Conservation (phyloP, 2,888 invertebrate genomes). For the Drosophila colorata region DNA sequence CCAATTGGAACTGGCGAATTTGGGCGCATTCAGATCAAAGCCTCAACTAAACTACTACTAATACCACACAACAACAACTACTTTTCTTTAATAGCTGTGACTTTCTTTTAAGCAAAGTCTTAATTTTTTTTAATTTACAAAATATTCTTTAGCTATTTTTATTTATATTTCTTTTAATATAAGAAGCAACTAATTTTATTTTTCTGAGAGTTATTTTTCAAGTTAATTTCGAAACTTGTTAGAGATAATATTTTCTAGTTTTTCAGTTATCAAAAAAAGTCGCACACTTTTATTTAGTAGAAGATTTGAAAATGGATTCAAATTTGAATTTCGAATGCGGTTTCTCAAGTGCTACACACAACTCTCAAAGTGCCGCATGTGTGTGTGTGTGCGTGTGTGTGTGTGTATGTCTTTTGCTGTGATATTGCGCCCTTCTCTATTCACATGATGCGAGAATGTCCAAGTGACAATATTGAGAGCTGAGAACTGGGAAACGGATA, state of each 20-base stretch:
- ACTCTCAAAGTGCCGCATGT: background rate
- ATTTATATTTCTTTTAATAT: no score
- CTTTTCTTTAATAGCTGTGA: no score
- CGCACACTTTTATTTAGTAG: background rate
- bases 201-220: no score
- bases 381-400: background rate
- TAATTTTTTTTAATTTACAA: no score
- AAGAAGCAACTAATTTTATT: no score
- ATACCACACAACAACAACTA: no score
- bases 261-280: no score
- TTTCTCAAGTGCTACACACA: conserved; percentile 19
- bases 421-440: conserved; percentile 29
- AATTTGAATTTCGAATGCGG: background rate
- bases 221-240: background rate
- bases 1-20: no score
- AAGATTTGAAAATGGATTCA: conserved; percentile 1
- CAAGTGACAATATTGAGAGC: conserved; percentile 62
- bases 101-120: no score
- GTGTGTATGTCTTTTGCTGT: conserved; percentile 23
- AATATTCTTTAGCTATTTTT: no score
- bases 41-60: no score
- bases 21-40: no score
- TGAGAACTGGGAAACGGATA: background rate
- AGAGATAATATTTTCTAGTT: background rate
- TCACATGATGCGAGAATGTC: conserved; percentile 47